These are phyloP conservation scores for Zapornia atra DNA, from an alignment of 2,113 vertebrate species.

Conservation along the genomic window DNA sequence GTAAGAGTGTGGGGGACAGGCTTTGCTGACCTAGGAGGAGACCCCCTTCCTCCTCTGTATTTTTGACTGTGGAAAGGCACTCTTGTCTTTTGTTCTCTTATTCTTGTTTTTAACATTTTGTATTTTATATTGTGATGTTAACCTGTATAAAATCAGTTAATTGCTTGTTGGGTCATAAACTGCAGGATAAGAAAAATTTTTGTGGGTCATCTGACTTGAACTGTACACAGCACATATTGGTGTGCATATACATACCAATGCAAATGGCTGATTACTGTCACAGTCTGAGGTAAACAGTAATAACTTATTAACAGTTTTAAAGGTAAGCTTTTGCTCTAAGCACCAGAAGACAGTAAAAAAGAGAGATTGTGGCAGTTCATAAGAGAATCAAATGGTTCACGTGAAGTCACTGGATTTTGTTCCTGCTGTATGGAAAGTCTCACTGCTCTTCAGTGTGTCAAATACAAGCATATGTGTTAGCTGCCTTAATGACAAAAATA, in stretches of 20 bases:
- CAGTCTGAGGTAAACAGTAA: background rate
- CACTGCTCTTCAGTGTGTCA: background rate
- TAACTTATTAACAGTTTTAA: background rate
- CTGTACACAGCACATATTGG: background rate
- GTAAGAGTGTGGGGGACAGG: background rate
- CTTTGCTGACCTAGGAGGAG: background rate
- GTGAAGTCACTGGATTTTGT: background rate
- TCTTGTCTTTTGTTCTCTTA: background rate
- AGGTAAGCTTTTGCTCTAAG: background rate
- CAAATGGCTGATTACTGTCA: background rate
- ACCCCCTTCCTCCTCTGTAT: background rate
- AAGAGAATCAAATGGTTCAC: background rate
- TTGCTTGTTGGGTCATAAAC: background rate
- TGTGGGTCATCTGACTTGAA: background rate
- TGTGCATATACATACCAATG: background rate
- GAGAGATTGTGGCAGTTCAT: background rate
- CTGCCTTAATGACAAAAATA: background rate
- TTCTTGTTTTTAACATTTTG: background rate
- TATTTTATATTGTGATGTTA: background rate
- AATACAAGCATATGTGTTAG: background rate
- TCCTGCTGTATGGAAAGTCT: background rate
- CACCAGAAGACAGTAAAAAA: background rate
- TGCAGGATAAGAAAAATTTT: background rate
- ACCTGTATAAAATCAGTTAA: background rate
- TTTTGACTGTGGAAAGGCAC: background rate